Base-by-base conservation (phyloP, 92 coral and sea anemone species). In the Bergia puertoricense region DNA sequence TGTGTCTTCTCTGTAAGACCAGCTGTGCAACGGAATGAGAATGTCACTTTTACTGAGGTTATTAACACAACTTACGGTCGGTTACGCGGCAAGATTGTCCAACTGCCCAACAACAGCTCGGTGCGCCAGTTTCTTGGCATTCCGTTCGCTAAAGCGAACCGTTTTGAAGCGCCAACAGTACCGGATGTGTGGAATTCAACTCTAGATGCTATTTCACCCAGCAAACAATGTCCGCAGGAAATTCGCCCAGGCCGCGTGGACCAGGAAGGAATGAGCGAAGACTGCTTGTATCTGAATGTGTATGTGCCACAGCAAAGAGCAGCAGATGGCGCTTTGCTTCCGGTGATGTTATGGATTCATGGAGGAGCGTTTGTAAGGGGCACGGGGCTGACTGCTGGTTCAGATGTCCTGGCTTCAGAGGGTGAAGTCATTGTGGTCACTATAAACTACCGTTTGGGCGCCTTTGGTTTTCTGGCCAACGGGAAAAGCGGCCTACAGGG, bases 261-360 rank as follows among this genome's bases (percentile, higher is more conserved):
- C 18, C 46, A 41, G 9, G 80, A 76, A 1, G 51, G 37, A 38
- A 89, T 89, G 79, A 89, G 92, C 79, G 94, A 92, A 77, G 92
- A 92, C 68, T 92, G 94, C 72, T 65, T 92, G 68, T 77, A 80
- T 66, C 59, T 91, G 6, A 89, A 89, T 81, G 85, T 91, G 69
- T 89, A 73, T 81, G 86, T 88, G 51, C 93, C 94, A 50, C 45
- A 76, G 73, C 76, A 83, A 6, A 41, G 38, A 40, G 6, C 68
- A 10, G 71, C 71, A 15, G 59, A 46, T 46, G 50, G 74, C 46
- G 40, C 82, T 42, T 42, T 54, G 36, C 69, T 84, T 36, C 88
- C 91, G 0, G 91, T 89, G 45, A 89, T 89, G 91, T 30, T 82
- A 16, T 89, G 91, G 91, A 59, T 89, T 30, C 84, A 89, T 71